These are phyloP conservation scores for Chaunax sp. DNA, from an alignment of 2,797 vertebrate genomes.

Conservation along the genomic window DNA sequence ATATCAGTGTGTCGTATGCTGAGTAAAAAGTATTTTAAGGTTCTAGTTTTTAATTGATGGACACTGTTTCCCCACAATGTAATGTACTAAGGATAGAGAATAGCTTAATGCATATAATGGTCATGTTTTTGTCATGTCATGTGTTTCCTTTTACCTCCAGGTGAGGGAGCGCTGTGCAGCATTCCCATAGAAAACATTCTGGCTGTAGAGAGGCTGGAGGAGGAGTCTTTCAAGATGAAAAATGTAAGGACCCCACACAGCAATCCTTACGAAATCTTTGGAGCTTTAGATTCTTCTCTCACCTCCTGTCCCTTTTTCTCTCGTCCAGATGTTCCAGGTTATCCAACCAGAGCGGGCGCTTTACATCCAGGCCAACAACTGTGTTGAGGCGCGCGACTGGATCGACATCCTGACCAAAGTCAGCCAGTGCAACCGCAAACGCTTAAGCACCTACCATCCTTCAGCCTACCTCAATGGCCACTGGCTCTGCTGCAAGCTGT, in stretches of 20 bases:
- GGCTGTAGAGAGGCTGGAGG: slow-evolving; percentile 96
- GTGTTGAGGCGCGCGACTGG: slow-evolving; percentile 99
- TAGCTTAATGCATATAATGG: no score
- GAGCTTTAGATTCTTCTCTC: background rate
- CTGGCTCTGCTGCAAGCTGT: slow-evolving; percentile 97
- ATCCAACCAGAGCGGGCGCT: slow-evolving; percentile 96
- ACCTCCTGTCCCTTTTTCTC: background rate
- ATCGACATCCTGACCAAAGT: slow-evolving; percentile 99
- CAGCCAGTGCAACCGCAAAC: slow-evolving; percentile 97
- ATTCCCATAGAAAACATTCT: slow-evolving; percentile 99
- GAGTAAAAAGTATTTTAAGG: no score
- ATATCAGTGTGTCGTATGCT: no score
- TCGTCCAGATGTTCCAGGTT: slow-evolving; percentile 96
- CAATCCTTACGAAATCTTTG: background rate
- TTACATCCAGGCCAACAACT: slow-evolving; percentile 99
- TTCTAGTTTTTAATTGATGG: background rate
- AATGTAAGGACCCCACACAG: slow-evolving; percentile 86
- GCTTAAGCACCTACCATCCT: slow-evolving; percentile 95
- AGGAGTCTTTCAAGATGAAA: slow-evolving; percentile 99
- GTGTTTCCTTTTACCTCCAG: slow-evolving; percentile 74
- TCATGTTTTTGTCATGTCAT: slow-evolving; percentile 18
- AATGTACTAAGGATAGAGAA: background rate
- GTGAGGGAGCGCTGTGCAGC: slow-evolving; percentile 93
- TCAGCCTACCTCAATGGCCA: slow-evolving; percentile 98
- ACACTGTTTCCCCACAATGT: background rate